Evolutionary conservation across 2,888 invertebrate species (phyloP), one percentile per base, ranked within the genome.

Genomic region (Xanthia icteritia): DNA sequence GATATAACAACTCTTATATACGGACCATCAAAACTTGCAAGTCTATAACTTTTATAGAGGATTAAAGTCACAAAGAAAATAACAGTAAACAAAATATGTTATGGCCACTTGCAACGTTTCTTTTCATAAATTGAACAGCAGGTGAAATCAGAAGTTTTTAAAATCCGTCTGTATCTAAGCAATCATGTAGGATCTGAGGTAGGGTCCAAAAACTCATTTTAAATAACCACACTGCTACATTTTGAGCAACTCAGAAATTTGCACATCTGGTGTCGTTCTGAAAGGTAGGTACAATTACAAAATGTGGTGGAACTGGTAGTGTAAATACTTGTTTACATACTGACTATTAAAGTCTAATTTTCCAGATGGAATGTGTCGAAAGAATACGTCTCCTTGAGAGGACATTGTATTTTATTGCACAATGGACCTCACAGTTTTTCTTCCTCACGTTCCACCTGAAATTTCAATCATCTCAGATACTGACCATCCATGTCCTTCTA

Each of bases 11-110:
- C 65, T 61, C n/a, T 39, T 61, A 54, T 48, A 23, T 66, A 73
- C 2, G 6, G 20, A 45, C 31, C 36, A 79, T 81, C 8, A 63
- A 81, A 81, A 73, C 74, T 73, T 73, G 54, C 20, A 45, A 56
- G 45, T 56, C n/a, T 31, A 65, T 60, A 66, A 61, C 45, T 66
- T 66, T 66, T 73, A 79, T 79, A 48, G 77, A 15, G 27, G 36
- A 60, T 65, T 72, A 48, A 45, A 48, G 20, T 27, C 17, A 17
- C 17, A 51, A 51, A 60, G 48, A 48, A 54, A 17, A 23, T 45
- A 20, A 36, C 9, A 36, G 5, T 2, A 15, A 45, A 48, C 0
- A 58, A 9, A 56, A 20, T n/a, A 27, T 51, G 13, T 51, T 58
- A 17, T 17, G 13, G 23, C 3, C 20, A 48, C 15, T 51, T 51